Base-by-base conservation (phyloP, 2,797 vertebrate species). In the Peromyscus aztecus region DNA sequence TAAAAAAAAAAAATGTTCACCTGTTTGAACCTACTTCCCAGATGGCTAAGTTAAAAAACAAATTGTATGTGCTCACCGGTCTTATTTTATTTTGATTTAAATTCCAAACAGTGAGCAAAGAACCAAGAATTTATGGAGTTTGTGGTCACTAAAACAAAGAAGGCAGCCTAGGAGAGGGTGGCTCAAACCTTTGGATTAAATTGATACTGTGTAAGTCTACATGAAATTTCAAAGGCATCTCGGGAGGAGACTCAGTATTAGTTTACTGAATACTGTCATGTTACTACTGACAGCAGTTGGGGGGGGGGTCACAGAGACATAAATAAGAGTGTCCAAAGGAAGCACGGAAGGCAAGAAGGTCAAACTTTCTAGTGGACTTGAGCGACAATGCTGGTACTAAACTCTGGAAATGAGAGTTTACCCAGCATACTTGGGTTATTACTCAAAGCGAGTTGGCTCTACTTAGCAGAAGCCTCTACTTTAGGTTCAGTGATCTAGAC, bases 401-500 rank as follows among this genome's bases (percentile, higher is more conserved):
- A 77, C 12, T 31, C 46, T 43, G 29, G 52, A 92, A 90, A 49
- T 43, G 21, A 80, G 76, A 49, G 40, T 92, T 57, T 95, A 46
- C 55, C 55, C 46, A 89, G 65, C 49, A 27, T 69, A 46, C 19
- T 76, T 14, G 14, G 5, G 27, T 57, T 92, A 85, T 75, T 61
- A 91, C 4, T 92, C 83, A 83, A 77, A 91, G 65, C 63, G 24
- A 21, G 73, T 55, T 78, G 73, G 43, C 80, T 94, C 82, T 83
- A 84, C 23, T 82, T 61, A 46, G 65, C 52, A 82, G 57, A 71
- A 91, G 84, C 29, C 46, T 93, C 81, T 80, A 67, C 86, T 91
- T 95, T 81, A 94, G 84, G 77, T 93, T 97, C 89, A 97, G 90
- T 82, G 80, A 96, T 57, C 93, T 85, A 87, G 69, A 95, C 69